Evolutionary conservation across 2,797 vertebrate species (phyloP).

Genomic region (Rhadinocentrus ornatus): DNA sequence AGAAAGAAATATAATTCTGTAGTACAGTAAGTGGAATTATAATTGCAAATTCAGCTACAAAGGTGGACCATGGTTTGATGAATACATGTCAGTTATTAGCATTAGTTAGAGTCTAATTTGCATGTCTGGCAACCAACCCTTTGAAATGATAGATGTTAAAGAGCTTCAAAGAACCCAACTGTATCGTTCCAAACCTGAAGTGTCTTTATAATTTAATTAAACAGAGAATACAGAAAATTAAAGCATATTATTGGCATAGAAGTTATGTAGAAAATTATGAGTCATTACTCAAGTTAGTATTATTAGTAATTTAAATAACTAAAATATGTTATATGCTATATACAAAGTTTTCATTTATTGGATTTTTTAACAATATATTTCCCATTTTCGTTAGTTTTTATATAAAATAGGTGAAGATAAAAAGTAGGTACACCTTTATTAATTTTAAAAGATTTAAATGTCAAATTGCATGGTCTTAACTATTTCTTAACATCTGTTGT

Average conservation of each 20-base stretch:
- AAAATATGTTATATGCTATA: not conserved
- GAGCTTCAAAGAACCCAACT: conserved; percentile 6
- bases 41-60: conserved; percentile 21
- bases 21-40: conserved; percentile 21
- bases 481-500: too few relatives aligned
- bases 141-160: conserved; percentile 23
- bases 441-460: too few relatives aligned
- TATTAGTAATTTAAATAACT: not conserved
- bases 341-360: not conserved
- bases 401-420: not conserved
- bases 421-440: not conserved
- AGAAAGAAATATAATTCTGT: not conserved
- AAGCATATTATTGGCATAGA: not conserved
- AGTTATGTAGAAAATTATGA: not conserved
- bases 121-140: conserved; percentile 14
- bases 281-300: not conserved
- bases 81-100: conserved; percentile 7
- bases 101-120: conserved; percentile 16
- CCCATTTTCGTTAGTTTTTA: not conserved
- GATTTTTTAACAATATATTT: not conserved
- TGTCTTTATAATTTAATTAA: not conserved
- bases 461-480: too few relatives aligned
- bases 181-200: not conserved
- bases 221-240: not conserved
- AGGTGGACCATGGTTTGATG: not conserved